These are phyloP conservation scores for Oncorhynchus gorbuscha DNA, from an alignment of 2,113 vertebrate genomes.

Conservation along the genomic window DNA sequence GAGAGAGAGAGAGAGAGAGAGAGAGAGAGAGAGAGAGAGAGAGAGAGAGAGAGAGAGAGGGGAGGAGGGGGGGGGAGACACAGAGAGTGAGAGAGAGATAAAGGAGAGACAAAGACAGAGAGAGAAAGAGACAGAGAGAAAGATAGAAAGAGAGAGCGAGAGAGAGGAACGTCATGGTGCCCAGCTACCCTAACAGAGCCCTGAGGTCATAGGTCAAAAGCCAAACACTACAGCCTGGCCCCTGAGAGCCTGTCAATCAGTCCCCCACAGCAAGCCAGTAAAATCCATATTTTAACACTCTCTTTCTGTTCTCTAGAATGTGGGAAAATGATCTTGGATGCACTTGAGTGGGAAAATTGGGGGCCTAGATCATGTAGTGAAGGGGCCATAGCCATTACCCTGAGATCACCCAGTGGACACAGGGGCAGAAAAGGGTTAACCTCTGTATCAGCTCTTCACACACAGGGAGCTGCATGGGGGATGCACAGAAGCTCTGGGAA, in stretches of 20 bases:
- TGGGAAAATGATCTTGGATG: background rate
- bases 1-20: background rate
- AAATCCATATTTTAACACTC: background rate
- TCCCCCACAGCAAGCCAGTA: background rate
- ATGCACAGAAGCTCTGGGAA: background rate
- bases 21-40: too few species aligned
- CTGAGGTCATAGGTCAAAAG: constrained; percentile 23
- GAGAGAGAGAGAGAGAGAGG: background rate
- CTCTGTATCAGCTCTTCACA: constrained; percentile 12
- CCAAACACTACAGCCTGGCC: background rate
- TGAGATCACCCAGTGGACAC: constrained; percentile 3
- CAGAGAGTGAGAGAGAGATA: background rate
- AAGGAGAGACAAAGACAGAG: too few species aligned
- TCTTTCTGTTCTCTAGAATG: background rate
- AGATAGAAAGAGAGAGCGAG: too few species aligned
- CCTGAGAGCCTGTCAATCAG: background rate
- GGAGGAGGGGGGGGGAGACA: background rate
- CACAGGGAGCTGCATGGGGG: background rate
- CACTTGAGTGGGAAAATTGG: constrained; percentile 11
- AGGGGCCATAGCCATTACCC: constrained; percentile 1
- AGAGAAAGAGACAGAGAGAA: background rate
- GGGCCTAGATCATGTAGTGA: constrained; percentile 5
- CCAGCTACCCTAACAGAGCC: background rate
- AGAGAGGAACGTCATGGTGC: background rate
- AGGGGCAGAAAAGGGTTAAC: background rate